These are phyloP conservation scores for Isaurus tuberculatus DNA, from an alignment of 92 coral and sea anemone genomes.

Conservation along the genomic window DNA sequence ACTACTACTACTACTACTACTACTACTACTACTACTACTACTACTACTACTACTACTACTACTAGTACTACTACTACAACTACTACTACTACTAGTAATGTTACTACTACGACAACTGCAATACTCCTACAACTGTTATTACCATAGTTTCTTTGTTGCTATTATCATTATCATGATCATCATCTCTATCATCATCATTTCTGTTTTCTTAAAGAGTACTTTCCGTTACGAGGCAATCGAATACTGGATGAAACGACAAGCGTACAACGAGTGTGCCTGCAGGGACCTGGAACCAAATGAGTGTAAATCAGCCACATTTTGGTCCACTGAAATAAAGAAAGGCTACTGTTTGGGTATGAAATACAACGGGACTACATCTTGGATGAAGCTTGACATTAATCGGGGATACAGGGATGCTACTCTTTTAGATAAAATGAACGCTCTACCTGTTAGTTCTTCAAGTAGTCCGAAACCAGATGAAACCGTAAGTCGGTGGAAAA, in stretches of 20 bases:
- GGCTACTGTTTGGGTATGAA: slow-evolving; percentile 37
- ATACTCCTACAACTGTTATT: too few relatives aligned
- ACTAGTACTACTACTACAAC: too few relatives aligned
- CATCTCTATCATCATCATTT: too few relatives aligned
- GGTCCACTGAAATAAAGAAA: slow-evolving; percentile 26
- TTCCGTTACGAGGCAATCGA: slow-evolving; percentile 38
- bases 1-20: too few relatives aligned
- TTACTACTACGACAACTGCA: too few relatives aligned
- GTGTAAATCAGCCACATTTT: slow-evolving; percentile 23
- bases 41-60: too few relatives aligned
- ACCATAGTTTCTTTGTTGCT: too few relatives aligned
- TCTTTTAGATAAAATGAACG: slow-evolving; percentile 18
- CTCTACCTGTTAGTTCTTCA: background rate
- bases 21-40: too few relatives aligned
- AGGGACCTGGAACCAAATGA: slow-evolving; percentile 32
- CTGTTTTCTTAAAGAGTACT: slow-evolving; percentile 3
- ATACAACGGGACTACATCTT: slow-evolving; percentile 33
- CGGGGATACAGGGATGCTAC: background rate
- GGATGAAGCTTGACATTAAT: slow-evolving; percentile 9
- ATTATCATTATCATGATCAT: too few relatives aligned
- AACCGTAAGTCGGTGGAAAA: slow-evolving; percentile 12
- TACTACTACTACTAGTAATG: too few relatives aligned
- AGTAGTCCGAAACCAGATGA: background rate
- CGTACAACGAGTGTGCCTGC: slow-evolving; percentile 20
- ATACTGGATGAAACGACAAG: slow-evolving; percentile 7